Evolutionary conservation across 1,140 invertebrate species (phyloP).

Genomic region (Xylocopa sonorina): DNA sequence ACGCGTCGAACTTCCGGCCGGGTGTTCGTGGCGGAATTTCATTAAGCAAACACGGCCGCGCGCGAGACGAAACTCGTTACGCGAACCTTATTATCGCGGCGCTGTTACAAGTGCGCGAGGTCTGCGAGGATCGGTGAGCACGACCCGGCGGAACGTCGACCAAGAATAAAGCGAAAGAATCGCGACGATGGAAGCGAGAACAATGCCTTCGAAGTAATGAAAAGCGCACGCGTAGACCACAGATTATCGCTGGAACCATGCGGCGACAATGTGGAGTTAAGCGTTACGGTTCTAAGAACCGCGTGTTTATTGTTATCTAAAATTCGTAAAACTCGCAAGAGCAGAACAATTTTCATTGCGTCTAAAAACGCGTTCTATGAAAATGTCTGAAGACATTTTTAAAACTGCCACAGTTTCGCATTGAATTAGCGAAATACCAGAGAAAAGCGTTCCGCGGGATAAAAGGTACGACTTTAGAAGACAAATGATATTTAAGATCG

Average conservation of each 20-base stretch:
- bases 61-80: conserved; percentile 48
- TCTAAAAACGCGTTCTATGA: no score
- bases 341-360: no score
- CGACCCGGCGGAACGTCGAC: background rate
- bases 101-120: conserved; percentile 25
- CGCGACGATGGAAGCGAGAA: background rate
- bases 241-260: background rate
- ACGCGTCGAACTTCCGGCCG: conserved; percentile 37
- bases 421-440: no score
- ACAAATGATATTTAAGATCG: background rate
- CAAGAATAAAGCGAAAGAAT: background rate
- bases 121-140: conserved; percentile 16
- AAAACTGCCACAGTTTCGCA: no score
- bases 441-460: background rate
- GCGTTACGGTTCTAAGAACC: background rate
- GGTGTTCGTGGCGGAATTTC: conserved; percentile 27
- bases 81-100: conserved; percentile 47
- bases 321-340: no score
- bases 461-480: no score
- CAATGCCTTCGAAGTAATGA: conserved; percentile 11
- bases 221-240: conserved; percentile 12
- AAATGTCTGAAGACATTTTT: no score
- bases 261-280: background rate
- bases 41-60: conserved; percentile 38
- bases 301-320: no score